These are phyloP conservation scores for Pangasius sanitwongsei DNA, from an alignment of 2,797 vertebrate species.

Conservation along the genomic window DNA sequence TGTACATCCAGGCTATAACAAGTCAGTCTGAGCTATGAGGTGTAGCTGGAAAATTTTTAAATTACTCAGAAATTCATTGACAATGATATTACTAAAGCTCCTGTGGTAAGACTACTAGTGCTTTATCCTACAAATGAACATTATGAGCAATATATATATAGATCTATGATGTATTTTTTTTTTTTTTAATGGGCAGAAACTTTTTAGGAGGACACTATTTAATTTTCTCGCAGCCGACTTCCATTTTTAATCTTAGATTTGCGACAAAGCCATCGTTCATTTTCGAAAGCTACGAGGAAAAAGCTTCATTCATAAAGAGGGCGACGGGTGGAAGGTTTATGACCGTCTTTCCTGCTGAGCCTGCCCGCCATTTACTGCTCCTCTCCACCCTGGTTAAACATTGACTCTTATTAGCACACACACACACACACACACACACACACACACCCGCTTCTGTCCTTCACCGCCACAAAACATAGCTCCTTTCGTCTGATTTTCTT, in stretches of 20 bases:
- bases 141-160: neutral
- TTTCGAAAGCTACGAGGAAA: slow-evolving; percentile 15
- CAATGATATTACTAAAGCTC: neutral
- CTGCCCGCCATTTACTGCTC: slow-evolving; percentile 66
- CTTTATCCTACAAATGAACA: neutral
- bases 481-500: slow-evolving; percentile 33
- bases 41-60: neutral
- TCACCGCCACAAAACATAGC: slow-evolving; percentile 36
- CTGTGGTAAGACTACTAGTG: neutral
- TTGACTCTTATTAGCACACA: slow-evolving; percentile 67
- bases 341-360: slow-evolving; percentile 61
- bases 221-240: neutral
- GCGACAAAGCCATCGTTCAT: neutral
- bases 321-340: slow-evolving; percentile 43
- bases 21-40: neutral
- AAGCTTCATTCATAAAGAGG: slow-evolving; percentile 47
- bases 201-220: neutral
- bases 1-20: neutral
- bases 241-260: neutral
- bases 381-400: slow-evolving; percentile 68
- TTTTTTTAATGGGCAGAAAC: neutral
- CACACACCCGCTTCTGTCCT: slow-evolving; percentile 38
- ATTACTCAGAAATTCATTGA: neutral
- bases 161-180: too few species aligned
- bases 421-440: slow-evolving; percentile 55